A percentile compares a stretch with the other conserved stretches of the same genome.
Conservation (phyloP, 2,113 vertebrate genomes). For the Narcine bancroftii region DNA sequence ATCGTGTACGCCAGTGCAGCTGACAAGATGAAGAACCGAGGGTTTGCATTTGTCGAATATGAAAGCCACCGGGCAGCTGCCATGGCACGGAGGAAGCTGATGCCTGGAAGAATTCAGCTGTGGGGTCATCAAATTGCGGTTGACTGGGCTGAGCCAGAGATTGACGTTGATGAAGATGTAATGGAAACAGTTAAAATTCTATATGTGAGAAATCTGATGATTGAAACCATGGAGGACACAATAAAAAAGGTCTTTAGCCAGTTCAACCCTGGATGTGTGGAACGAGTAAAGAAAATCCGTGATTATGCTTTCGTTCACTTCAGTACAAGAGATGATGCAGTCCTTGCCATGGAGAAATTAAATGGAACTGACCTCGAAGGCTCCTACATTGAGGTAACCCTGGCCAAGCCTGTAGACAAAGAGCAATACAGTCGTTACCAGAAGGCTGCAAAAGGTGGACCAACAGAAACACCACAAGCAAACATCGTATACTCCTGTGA, state of each 20-base stretch:
- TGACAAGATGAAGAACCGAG: slow-evolving; percentile 98
- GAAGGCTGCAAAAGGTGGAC: slow-evolving; percentile 83
- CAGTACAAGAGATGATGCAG: slow-evolving; percentile 82
- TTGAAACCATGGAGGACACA: slow-evolving; percentile 90
- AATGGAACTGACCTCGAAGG: slow-evolving; percentile 90
- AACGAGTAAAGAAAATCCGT: slow-evolving; percentile 94
- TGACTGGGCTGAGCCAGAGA: slow-evolving; percentile 96
- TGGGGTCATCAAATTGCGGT: slow-evolving; percentile 98
- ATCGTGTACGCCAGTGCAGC: slow-evolving; percentile 95
- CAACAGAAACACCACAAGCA: slow-evolving; percentile 60
- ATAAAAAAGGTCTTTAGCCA: slow-evolving; percentile 86
- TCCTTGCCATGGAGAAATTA: slow-evolving; percentile 88
- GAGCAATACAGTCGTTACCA: slow-evolving; percentile 96
- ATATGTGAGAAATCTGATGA: slow-evolving; percentile 97
- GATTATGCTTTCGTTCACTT: slow-evolving; percentile 98
- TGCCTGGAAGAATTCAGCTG: slow-evolving; percentile 92
- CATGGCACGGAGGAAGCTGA: slow-evolving; percentile 94
- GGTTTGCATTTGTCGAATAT: slow-evolving; percentile 96
- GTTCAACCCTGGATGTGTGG: slow-evolving; percentile 89
- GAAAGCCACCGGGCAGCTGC: slow-evolving; percentile 92
- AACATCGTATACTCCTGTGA: slow-evolving; percentile 92
- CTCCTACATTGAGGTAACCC: slow-evolving; percentile 88
- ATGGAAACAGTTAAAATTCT: slow-evolving; percentile 99
- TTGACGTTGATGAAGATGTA: slow-evolving; percentile 94
- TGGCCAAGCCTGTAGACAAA: slow-evolving; percentile 96